Conservation (phyloP, 2,888 invertebrate species). For the Poecilobothrus nobilitatus region DNA sequence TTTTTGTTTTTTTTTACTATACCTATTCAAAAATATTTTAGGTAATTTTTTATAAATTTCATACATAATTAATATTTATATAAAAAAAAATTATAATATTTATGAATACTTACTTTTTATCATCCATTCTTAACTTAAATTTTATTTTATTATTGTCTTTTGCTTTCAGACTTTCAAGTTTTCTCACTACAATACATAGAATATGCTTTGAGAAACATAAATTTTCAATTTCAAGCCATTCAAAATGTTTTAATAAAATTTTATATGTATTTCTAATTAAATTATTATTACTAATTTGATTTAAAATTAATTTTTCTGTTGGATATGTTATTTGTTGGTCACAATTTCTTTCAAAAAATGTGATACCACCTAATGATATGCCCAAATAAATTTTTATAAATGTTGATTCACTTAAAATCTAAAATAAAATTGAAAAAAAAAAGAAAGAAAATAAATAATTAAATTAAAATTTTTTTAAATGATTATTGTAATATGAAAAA, state of each 20-base stretch:
- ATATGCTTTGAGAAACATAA: constrained; percentile 67
- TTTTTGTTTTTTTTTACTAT: too few relatives aligned
- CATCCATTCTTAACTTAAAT: constrained; percentile 65
- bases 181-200: constrained; percentile 52
- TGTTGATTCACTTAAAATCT: background rate
- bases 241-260: constrained; percentile 44
- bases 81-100: too few relatives aligned
- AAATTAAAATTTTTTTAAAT: constrained; percentile 2
- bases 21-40: too few relatives aligned
- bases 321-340: background rate
- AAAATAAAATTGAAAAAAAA: constrained; percentile 2
- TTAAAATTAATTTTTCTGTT: background rate
- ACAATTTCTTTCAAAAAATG: constrained; percentile 23
- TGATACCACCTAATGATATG: constrained; percentile 55
- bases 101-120: constrained; percentile 58
- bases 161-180: constrained; percentile 47
- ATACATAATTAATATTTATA: too few relatives aligned
- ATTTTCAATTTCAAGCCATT: constrained; percentile 68
- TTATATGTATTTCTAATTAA: constrained; percentile 30
- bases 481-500: too few relatives aligned
- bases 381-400: constrained; percentile 55
- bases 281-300: constrained; percentile 2
- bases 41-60: too few relatives aligned
- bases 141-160: constrained; percentile 54
- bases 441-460: constrained; percentile 10